These are phyloP conservation scores for Ptychoptera contaminata DNA, from an alignment of 2,888 invertebrate species.

Conservation along the genomic window DNA sequence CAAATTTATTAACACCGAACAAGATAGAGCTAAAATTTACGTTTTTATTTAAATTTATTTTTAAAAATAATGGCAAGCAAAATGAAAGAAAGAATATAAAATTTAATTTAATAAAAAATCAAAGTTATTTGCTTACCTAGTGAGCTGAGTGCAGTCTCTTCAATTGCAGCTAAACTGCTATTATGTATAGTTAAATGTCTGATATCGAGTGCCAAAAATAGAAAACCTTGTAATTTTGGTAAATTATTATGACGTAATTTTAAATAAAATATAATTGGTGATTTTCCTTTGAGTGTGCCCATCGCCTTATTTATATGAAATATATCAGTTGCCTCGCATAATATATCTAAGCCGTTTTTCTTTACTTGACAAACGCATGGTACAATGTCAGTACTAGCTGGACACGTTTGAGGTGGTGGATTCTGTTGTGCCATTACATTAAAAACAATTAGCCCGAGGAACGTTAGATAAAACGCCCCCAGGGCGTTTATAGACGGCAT, in stretches of 20 bases:
- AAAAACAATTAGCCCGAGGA: conserved; percentile 10
- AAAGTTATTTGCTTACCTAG: conserved; percentile 43
- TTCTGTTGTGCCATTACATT: conserved; percentile 11
- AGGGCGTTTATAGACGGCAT: conserved; percentile 11
- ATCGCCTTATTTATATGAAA: conserved; percentile 65
- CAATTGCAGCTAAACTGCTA: conserved; percentile 73
- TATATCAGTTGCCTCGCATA: conserved; percentile 75
- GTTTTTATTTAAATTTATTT: too few species aligned
- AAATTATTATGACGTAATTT: conserved; percentile 75
- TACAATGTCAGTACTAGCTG: conserved; percentile 52
- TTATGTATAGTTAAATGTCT: conserved; percentile 78
- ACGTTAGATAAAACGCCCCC: conserved; percentile 9
- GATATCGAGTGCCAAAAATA: conserved; percentile 75
- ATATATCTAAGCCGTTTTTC: conserved; percentile 74
- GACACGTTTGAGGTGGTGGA: conserved; percentile 48
- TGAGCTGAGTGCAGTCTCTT: conserved; percentile 74
- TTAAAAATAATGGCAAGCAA: too few species aligned
- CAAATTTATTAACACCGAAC: too few species aligned
- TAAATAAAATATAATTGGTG: conserved; percentile 71
- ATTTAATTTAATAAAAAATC: conserved; percentile 1
- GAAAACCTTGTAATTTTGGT: conserved; percentile 69
- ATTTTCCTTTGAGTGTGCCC: conserved; percentile 64
- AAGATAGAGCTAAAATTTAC: too few species aligned
- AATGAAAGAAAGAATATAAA: too few species aligned
- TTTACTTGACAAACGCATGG: conserved; percentile 76